Base-by-base conservation (phyloP, 1,140 invertebrate species). In the Thereuonema tuberculata region DNA sequence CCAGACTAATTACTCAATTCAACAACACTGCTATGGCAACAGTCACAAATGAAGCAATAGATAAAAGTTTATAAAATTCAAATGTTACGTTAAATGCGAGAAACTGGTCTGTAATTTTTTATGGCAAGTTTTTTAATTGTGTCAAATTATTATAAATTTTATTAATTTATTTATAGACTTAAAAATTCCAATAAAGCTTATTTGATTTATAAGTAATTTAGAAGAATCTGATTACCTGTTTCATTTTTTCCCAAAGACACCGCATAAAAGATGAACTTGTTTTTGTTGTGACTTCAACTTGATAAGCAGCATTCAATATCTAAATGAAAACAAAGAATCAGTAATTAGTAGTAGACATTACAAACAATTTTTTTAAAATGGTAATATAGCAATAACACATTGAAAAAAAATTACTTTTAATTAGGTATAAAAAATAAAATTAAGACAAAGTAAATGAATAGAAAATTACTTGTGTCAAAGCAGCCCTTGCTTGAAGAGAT, bases 281-380 rank as follows among this genome's bases (percentile, higher is more conserved):
- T 48, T 82, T 81, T 27, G 86, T 80, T 64, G 83, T 84, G n/a
- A 93, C 77, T 70, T 92, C 84, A n/a, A 93, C 82, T 61, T 84
- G 82, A 61, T 89, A 86, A 2, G 89, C 87, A 24, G 85, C 85
- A 60, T 82, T 84, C 48, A 91, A 72, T 65, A 92, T 87, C 79
- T 79, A 61, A n/a, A 57, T 52, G 46, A 28, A 27, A 59, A 49
- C 37, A 24, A 61, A 59, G n/a, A 63, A 47, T n/a, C 50, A 57
- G 24, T n/a, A n/a, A n/a, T n/a, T n/a, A n/a, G n/a, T n/a, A n/a
- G n/a, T n/a, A n/a, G n/a, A n/a, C n/a, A n/a, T n/a, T n/a, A n/a
- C n/a, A n/a, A n/a, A n/a, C n/a, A n/a, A n/a, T n/a, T n/a, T n/a
- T n/a, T n/a, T n/a, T n/a, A n/a, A n/a, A n/a, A n/a, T n/a, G n/a